Base-by-base conservation (phyloP, 1,140 invertebrate species). In the Melanaphis sacchari region DNA sequence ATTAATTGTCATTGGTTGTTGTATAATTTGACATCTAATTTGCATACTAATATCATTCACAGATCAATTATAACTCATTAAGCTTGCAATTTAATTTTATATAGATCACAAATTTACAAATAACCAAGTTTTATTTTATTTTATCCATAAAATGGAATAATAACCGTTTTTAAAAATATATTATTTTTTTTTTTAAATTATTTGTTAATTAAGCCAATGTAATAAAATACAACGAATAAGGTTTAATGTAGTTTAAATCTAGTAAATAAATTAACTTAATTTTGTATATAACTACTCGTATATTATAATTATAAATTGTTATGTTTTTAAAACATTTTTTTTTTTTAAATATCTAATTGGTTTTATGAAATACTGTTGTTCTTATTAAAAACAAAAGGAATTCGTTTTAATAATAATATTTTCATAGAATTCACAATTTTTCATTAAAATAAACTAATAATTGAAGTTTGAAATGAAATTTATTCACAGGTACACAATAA, bases 231-330 rank as follows among this genome's bases (percentile, higher is more conserved):
- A 76, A n/a, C 59, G 31, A 76, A 76, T 76, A n/a, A 18, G 59
- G 59, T 76, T 76, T n/a, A 76, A 36, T 76, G 59, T n/a, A 76
- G 59, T 76, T 76, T n/a, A 76, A 76, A 76, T 76, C n/a, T n/a
- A 76, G 59, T n/a, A 76, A 76, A 76, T 76, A 76, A n/a, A n/a
- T 1, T 76, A 18, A 76, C 31, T 76, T n/a, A 76, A n/a, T 76
- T 76, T n/a, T 76, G 59, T n/a, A 18, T 76, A 76, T 76, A n/a
- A 76, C n/a, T n/a, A n/a, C n/a, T n/a, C n/a, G n/a, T n/a, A n/a
- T n/a, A n/a, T n/a, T n/a, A n/a, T n/a, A n/a, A n/a, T n/a, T n/a
- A n/a, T n/a, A n/a, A n/a, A n/a, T n/a, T 31, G 54, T 59, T 59
- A 31, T 59, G 54, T 76, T 76, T 76, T n/a, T n/a, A 76, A 76